Evolutionary conservation across 1,140 invertebrate species (phyloP).

Genomic region (Diabrotica virgifera): DNA sequence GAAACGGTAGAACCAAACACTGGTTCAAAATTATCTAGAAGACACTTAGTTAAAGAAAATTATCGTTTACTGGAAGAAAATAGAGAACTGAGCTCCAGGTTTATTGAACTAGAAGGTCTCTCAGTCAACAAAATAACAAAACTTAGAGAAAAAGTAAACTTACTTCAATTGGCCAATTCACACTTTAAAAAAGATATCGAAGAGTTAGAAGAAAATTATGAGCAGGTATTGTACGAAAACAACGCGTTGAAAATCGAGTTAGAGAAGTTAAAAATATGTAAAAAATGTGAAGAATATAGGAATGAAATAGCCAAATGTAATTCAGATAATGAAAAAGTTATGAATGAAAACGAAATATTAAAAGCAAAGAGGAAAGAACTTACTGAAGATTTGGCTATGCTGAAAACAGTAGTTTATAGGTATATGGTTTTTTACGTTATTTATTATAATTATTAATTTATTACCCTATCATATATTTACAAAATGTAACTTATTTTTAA

Average conservation of each 20-base stretch:
- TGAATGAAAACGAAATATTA: slow-evolving; percentile 47
- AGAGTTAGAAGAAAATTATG: slow-evolving; percentile 32
- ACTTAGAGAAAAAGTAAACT: slow-evolving; percentile 42
- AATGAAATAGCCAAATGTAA: slow-evolving; percentile 37
- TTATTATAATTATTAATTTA: no score
- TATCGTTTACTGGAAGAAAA: slow-evolving; percentile 47
- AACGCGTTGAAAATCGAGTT: slow-evolving; percentile 13
- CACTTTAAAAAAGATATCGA: slow-evolving; percentile 37
- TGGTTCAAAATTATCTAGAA: slow-evolving; percentile 38
- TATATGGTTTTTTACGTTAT: slow-evolving; percentile 28
- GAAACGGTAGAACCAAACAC: slow-evolving; percentile 27
- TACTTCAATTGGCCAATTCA: slow-evolving; percentile 34
- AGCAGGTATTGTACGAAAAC: slow-evolving; percentile 30
- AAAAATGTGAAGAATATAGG: slow-evolving; percentile 47
- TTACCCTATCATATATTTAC: no score
- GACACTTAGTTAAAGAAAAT: slow-evolving; percentile 46
- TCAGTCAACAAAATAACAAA: slow-evolving; percentile 41
- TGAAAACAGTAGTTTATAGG: slow-evolving; percentile 66
- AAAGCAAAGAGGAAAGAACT: slow-evolving; percentile 54
- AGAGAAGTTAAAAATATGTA: slow-evolving; percentile 38
- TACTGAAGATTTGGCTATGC: slow-evolving; percentile 58
- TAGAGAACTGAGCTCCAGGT: slow-evolving; percentile 39
- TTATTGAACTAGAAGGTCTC: slow-evolving; percentile 43
- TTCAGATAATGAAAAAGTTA: slow-evolving; percentile 42
- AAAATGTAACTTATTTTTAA: no score